Evolutionary conservation across 2,888 invertebrate species (phyloP), one percentile per base, ranked within the genome.

Genomic region (Polietes domitor): DNA sequence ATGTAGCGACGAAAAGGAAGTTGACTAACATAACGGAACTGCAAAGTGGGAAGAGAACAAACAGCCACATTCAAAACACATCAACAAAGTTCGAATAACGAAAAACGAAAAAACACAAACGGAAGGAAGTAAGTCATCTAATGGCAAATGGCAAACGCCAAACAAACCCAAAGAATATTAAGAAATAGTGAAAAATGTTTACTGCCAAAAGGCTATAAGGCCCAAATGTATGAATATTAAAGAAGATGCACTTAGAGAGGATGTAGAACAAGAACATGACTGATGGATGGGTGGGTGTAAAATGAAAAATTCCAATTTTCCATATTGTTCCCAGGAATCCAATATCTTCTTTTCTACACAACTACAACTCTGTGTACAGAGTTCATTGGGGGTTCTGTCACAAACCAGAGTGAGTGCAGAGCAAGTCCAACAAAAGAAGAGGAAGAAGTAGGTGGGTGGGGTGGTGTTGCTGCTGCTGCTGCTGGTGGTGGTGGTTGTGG

Each of bases 11-110:
- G 1, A 41, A 72, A 28, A 73, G 73, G 79, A 73, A 79, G 55
- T 68, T 53, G 41, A 53, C 47, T 47, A 37, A 71, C 37, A 71
- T 77, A 77, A 71, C 71, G 71, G 77, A 58, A 72, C 55, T 24
- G 24, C 32, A 55, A 72, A 55, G 71, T 28, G 71, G 50, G 10
- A 17, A 19, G 53, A 55, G 55, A 58, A 73, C 41, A 73, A 17
- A 58, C 15, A 61, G 7, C 58, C 1, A 41, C n/a, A n/a, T n/a
- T 41, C 41, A 12, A 41, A n/a, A 41, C 15, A 41, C 9, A 41
- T 32, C 32, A 41, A 41, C 2, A 19, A 55, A 9, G 26, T 26
- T 26, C 1, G 24, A 37, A 37, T 61, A 6, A 55, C 55, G 21
- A 24, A 15, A 32, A 63, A 26, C 26, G 12, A n/a, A 63, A 32